Conservation (phyloP, 2,113 vertebrate species). For the Turdus rufiventris region DNA sequence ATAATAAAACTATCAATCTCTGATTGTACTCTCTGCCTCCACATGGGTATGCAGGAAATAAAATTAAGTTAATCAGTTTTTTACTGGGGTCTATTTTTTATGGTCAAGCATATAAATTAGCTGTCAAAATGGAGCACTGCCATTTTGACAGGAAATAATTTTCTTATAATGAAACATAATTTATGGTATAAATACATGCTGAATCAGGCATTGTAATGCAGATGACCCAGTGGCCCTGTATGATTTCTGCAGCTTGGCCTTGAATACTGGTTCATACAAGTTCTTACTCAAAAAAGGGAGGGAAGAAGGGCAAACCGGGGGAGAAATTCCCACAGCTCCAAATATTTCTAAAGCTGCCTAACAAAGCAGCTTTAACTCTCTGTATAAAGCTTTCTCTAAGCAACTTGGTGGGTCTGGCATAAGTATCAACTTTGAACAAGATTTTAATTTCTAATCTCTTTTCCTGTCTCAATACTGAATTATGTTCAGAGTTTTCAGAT, state of each 20-base stretch:
- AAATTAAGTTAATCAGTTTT: slow-evolving; percentile 14
- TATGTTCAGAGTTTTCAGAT: slow-evolving; percentile 15
- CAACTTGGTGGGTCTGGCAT: slow-evolving; percentile 58
- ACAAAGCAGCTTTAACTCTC: slow-evolving; percentile 51
- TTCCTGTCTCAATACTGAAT: slow-evolving; percentile 40
- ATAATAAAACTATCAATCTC: neutral
- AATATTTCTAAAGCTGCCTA: slow-evolving; percentile 44
- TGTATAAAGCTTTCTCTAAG: slow-evolving; percentile 44
- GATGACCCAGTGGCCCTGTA: neutral
- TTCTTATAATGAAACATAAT: neutral
- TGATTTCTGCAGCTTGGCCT: slow-evolving; percentile 8
- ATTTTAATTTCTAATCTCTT: slow-evolving; percentile 54
- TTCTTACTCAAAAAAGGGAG: neutral
- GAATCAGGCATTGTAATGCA: slow-evolving; percentile 38
- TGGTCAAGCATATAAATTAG: neutral
- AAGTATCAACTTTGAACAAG: slow-evolving; percentile 44
- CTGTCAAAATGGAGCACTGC: neutral
- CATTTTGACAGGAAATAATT: slow-evolving; percentile 16
- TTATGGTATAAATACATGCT: neutral
- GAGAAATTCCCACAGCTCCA: slow-evolving; percentile 45
- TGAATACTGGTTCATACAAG: slow-evolving; percentile 12
- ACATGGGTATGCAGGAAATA: neutral
- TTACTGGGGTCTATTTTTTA: neutral
- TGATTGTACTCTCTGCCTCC: neutral
- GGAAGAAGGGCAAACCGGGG: neutral